phyloP scores from a whole-genome alignment of 2,888 invertebrate genomes.

The Volucella inflata region DNA sequence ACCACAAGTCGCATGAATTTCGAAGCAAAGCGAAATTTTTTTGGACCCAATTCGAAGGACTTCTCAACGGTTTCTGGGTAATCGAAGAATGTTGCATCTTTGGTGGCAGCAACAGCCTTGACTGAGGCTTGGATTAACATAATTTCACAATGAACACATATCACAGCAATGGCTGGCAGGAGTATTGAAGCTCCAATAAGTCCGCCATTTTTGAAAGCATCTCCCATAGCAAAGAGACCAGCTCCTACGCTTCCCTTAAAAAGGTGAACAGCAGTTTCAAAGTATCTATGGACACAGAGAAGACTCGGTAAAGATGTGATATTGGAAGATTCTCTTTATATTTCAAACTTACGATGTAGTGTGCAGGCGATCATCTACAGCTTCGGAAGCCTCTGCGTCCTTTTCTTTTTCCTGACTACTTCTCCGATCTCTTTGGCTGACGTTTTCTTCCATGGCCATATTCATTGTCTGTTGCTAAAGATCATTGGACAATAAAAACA shows the following conservation, averaged over 20 bases:
- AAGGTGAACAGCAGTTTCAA: constrained; percentile 93
- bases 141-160: constrained; percentile 97
- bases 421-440: constrained; percentile 9
- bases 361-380: constrained; percentile 32
- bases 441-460: constrained; percentile 33
- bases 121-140: constrained; percentile 86
- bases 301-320: not conserved
- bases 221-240: constrained; percentile 97
- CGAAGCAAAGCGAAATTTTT: constrained; percentile 86
- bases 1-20: constrained; percentile 88
- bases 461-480: constrained; percentile 27
- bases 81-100: constrained; percentile 86
- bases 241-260: constrained; percentile 98
- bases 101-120: constrained; percentile 79
- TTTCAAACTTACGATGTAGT: constrained; percentile 62
- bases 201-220: constrained; percentile 96
- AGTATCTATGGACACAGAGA: constrained; percentile 85
- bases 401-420: constrained; percentile 14
- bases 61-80: constrained; percentile 93
- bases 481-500: not conserved
- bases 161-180: constrained; percentile 92
- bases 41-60: constrained; percentile 90
- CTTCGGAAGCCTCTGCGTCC: constrained; percentile 40
- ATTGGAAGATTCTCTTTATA: not conserved
- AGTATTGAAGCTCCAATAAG: constrained; percentile 91